Evolutionary conservation across 2,113 vertebrate genomes (phyloP).

Genomic region (Ophthalmotilapia sp.): DNA sequence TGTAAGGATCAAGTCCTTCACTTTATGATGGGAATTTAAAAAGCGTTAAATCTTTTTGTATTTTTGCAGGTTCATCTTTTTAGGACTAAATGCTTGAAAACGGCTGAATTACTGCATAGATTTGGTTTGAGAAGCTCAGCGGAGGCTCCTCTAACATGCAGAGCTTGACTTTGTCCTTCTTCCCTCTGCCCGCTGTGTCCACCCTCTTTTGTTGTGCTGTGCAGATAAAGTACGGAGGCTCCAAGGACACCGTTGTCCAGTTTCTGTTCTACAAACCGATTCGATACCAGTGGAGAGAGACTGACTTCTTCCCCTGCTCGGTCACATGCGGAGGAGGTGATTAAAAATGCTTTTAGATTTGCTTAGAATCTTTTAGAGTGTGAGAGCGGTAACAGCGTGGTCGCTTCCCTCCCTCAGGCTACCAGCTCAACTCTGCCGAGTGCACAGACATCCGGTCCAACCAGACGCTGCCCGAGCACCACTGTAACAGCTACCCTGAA

Average conservation of each 20-base stretch:
- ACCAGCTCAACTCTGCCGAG: constrained; percentile 92
- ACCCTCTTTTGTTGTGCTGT: not conserved
- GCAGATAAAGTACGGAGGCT: constrained; percentile 80
- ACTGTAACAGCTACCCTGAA: constrained; percentile 85
- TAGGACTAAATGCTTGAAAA: not conserved
- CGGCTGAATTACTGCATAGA: fast-evolving
- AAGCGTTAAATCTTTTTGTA: not conserved
- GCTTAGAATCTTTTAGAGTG: not conserved
- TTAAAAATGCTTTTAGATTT: not conserved
- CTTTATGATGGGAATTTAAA: not conserved
- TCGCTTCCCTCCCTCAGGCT: constrained; percentile 65
- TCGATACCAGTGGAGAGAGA: constrained; percentile 88
- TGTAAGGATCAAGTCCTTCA: not conserved
- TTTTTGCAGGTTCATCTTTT: not conserved
- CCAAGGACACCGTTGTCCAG: constrained; percentile 82
- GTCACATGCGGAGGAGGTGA: constrained; percentile 90
- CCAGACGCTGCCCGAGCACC: constrained; percentile 81
- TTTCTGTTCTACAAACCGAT: constrained; percentile 93
- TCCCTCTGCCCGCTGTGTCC: not conserved
- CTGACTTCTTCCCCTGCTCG: constrained; percentile 93
- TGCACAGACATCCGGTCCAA: constrained; percentile 83
- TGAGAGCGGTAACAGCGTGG: not conserved
- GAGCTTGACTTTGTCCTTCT: not conserved
- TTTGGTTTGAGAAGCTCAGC: not conserved
- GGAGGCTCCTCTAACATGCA: not conserved